A percentile compares a stretch with the other conserved stretches of the same genome.
Conservation (phyloP, 2,113 vertebrate species). For the Dolichallabes microphthalmus region DNA sequence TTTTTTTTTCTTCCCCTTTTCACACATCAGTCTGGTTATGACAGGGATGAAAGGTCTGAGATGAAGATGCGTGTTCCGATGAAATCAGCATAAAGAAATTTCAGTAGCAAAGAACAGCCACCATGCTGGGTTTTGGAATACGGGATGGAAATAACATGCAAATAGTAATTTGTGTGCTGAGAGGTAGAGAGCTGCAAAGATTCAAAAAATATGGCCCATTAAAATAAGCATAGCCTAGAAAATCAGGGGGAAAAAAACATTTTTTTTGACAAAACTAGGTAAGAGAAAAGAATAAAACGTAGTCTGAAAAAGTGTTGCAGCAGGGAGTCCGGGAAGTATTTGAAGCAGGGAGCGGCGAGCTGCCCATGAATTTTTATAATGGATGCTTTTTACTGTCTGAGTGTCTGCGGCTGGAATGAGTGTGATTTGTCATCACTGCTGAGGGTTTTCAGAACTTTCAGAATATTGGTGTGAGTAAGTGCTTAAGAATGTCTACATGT, state of each 20-base stretch:
- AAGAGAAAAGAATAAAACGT: constrained; percentile 56
- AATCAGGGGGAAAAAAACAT: neutral
- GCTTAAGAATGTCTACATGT: constrained; percentile 8
- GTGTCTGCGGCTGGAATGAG: constrained; percentile 64
- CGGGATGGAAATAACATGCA: neutral
- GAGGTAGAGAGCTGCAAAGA: neutral
- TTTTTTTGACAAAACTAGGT: constrained; percentile 47
- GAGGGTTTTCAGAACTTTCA: constrained; percentile 46
- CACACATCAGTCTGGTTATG: constrained; percentile 52
- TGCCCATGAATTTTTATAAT: constrained; percentile 73
- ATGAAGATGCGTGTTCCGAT: constrained; percentile 44
- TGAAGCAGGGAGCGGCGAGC: constrained; percentile 64
- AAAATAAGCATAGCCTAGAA: constrained; percentile 7
- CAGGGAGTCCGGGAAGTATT: constrained; percentile 55
- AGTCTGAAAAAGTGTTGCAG: constrained; percentile 59
- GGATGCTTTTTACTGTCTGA: constrained; percentile 73
- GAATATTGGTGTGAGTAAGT: constrained; percentile 41
- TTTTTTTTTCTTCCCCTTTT: neutral
- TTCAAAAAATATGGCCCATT: neutral
- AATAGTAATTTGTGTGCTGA: neutral
- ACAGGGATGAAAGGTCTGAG: constrained; percentile 36
- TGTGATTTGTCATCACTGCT: constrained; percentile 71
- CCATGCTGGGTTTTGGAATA: neutral
- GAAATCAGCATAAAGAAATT: constrained; percentile 40
- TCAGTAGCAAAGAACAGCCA: constrained; percentile 17